These are phyloP conservation scores for Recurvirostra avosetta DNA, from an alignment of 2,113 vertebrate genomes.

Conservation along the genomic window DNA sequence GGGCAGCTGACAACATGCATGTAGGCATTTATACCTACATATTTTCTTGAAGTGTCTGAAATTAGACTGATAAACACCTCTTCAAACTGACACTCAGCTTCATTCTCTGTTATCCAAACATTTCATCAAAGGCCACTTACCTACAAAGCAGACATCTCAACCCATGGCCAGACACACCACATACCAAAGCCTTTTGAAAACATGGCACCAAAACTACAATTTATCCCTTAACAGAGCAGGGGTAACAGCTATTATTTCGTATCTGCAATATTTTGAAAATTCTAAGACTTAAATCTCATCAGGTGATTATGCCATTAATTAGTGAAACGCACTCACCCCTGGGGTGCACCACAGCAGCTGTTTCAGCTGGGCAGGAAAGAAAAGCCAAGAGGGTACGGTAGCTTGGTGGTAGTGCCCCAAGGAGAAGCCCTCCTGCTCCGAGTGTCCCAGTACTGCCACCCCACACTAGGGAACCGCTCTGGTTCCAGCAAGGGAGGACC, in stretches of 20 bases:
- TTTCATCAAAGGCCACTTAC: neutral
- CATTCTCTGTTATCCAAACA: slow-evolving; percentile 1
- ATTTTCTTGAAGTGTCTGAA: neutral
- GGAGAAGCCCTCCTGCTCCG: neutral
- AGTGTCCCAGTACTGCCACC: accelerated
- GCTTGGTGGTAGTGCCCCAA: neutral
- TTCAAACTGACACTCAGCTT: neutral
- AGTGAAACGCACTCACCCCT: neutral
- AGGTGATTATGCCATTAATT: neutral
- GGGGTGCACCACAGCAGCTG: neutral
- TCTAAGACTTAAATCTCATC: neutral
- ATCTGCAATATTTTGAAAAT: neutral
- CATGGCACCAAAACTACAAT: neutral
- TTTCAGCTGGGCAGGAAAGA: neutral
- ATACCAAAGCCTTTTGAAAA: slow-evolving; percentile 3
- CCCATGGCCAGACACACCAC: neutral
- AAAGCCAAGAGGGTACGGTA: neutral
- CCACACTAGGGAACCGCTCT: neutral
- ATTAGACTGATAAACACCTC: neutral
- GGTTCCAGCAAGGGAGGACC: neutral
- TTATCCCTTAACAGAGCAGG: neutral
- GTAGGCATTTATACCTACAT: neutral
- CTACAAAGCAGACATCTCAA: neutral
- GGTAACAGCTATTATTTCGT: neutral
- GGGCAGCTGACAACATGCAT: accelerated